Conservation (phyloP, 2,113 vertebrate genomes). For the Mustela nigripes region DNA sequence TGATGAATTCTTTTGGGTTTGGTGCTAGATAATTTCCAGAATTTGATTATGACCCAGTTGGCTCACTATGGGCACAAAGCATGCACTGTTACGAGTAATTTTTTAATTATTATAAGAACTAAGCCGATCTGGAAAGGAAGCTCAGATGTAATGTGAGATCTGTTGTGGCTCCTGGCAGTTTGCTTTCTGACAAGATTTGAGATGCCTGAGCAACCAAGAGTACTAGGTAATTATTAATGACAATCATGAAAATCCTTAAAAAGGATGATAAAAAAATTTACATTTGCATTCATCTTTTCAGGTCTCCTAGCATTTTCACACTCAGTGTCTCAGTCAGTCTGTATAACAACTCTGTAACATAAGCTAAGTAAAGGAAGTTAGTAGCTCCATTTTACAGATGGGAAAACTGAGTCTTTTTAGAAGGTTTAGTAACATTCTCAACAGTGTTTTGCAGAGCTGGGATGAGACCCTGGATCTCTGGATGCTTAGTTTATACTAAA, state of each 20-base stretch:
- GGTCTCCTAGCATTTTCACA: neutral
- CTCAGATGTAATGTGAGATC: neutral
- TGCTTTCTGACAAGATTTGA: neutral
- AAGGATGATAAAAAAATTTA: neutral
- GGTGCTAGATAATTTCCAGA: neutral
- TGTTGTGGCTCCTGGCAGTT: neutral
- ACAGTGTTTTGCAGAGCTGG: neutral
- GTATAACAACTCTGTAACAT: neutral
- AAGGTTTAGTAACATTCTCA: neutral
- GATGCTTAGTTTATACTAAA: conserved; percentile 1
- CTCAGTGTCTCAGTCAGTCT: neutral
- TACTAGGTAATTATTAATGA: neutral
- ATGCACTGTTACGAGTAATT: neutral
- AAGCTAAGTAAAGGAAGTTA: neutral
- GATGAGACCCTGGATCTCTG: neutral
- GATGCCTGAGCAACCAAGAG: neutral
- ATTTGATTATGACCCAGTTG: neutral
- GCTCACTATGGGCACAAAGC: neutral
- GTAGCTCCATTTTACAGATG: neutral
- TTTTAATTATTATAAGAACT: conserved; percentile 25
- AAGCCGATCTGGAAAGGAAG: conserved; percentile 36
- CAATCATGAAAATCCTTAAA: neutral
- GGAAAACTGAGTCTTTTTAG: neutral
- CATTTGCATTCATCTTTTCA: neutral
- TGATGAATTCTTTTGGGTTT: conserved; percentile 2